Percentiles rank a stretch among this genome's conserved stretches.
phyloP scores from a whole-genome alignment of 1,140 invertebrate species.

The Euwallacea fornicatus region DNA sequence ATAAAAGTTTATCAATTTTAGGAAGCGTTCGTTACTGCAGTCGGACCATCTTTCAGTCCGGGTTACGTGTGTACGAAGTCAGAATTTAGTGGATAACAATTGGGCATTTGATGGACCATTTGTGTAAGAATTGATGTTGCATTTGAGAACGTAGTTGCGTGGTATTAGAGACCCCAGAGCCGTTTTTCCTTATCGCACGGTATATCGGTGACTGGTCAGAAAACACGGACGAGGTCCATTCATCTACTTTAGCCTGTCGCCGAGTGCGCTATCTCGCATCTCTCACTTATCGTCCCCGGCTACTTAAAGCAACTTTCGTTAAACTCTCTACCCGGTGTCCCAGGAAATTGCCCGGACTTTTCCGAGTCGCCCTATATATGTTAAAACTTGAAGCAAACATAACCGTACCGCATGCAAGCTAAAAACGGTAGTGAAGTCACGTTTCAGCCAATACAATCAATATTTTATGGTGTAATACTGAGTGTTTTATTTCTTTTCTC shows the following conservation, averaged over 20 bases:
- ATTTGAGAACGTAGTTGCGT: conserved; percentile 16
- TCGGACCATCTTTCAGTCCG: too few relatives aligned
- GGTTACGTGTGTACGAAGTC: too few relatives aligned
- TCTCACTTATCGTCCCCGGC: conserved; percentile 22
- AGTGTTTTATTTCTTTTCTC: conserved; percentile 34
- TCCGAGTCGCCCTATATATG: too few relatives aligned
- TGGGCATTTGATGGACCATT: too few relatives aligned
- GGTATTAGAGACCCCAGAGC: conserved; percentile 8
- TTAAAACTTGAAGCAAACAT: too few relatives aligned
- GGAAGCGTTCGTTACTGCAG: too few relatives aligned
- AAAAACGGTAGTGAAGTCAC: conserved; percentile 33
- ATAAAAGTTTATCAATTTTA: too few relatives aligned
- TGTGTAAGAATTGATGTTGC: too few relatives aligned
- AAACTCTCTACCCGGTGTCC: neutral
- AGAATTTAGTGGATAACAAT: too few relatives aligned
- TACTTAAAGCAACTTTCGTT: conserved; percentile 8
- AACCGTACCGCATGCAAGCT: neutral
- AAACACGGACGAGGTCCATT: conserved; percentile 28
- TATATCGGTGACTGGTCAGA: conserved; percentile 28
- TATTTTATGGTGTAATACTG: conserved; percentile 34
- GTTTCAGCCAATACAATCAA: conserved; percentile 34
- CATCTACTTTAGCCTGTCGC: conserved; percentile 29
- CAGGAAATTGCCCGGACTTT: neutral
- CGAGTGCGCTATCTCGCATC: conserved; percentile 24
- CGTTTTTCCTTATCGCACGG: conserved; percentile 30